Base-by-base conservation (phyloP, 2,113 vertebrate genomes). In the Pomatostomus ruficeps region DNA sequence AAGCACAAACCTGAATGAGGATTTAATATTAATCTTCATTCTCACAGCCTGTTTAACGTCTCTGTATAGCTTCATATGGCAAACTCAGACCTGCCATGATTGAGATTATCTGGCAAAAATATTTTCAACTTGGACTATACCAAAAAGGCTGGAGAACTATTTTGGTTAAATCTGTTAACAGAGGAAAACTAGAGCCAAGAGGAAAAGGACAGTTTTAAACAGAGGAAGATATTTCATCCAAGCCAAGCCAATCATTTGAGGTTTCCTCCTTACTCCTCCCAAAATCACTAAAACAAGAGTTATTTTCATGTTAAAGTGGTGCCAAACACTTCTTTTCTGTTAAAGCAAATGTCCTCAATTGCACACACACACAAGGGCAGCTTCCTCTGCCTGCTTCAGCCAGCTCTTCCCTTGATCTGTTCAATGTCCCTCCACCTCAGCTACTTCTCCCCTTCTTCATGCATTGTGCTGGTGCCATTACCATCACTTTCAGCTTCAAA, bases 191-290 rank as follows among this genome's bases (percentile, higher is more conserved):
- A 15, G 18, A 73, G 89, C 72, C 58, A 88, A 93, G 71, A 91
- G 72, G 67, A 93, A 91, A 95, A 90, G 48, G 46, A 58, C 73
- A 77, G 43, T 88, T 92, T 57, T 78, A 94, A 90, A 72, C 38
- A 78, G 25, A 94, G 59, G 59, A 84, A 92, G 70, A 43, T 73
- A 54, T 38, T 92, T 80, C 67, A 89, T 9, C 38, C 15, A 63
- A 89, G 86, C 66, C 63, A 94, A 91, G 59, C 43, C 59, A 91
- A 91, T 89, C 35, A 35, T 86, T 81, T 94, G 72, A 86, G 46
- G 55, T 80, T 92, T 84, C 68, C 65, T 95, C 52, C 58, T 86
- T 65, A 49, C 40, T 71, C 84, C 85, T 92, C 71, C 79, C 82
- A 85, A 90, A 85, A 87, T 61, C 1, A 7, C 75, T 65, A 88